phyloP scores from a whole-genome alignment of 2,113 vertebrate species.

The Trogon surrucura region DNA sequence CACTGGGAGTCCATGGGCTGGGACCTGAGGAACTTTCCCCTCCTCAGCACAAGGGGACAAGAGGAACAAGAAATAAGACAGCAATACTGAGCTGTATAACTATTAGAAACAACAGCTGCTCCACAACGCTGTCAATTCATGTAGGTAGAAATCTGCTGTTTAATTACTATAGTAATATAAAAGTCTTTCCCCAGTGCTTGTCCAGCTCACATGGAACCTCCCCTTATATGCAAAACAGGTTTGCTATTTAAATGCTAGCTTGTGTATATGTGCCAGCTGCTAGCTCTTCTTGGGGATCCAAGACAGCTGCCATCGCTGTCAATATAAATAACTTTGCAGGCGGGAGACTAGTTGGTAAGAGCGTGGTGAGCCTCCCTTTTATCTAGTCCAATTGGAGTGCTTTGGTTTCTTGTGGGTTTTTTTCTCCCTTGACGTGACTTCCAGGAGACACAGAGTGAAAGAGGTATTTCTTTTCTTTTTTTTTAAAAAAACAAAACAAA shows the following conservation, averaged over 20 bases:
- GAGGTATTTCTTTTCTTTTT: slow-evolving; percentile 15
- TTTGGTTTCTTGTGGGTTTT: background rate
- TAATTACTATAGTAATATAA: slow-evolving; percentile 16
- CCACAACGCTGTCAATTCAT: background rate
- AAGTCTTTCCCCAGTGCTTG: background rate
- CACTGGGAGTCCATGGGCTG: fast-evolving
- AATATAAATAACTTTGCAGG: background rate
- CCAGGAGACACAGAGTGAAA: slow-evolving; percentile 2
- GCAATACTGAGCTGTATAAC: background rate
- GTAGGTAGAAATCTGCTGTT: background rate
- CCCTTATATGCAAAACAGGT: slow-evolving; percentile 27
- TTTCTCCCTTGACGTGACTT: background rate
- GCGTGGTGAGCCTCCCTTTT: background rate
- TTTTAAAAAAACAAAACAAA: background rate
- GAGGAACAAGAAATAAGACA: background rate
- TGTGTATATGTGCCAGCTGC: background rate
- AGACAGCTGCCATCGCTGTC: background rate
- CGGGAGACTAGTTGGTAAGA: background rate
- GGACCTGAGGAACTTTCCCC: background rate
- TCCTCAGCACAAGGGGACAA: background rate
- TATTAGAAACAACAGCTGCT: background rate
- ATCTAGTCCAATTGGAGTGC: background rate
- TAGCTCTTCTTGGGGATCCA: background rate
- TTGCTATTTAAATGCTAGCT: slow-evolving; percentile 46
- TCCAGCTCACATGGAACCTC: slow-evolving; percentile 1